Evolutionary conservation across 2,113 vertebrate species (phyloP).

Genomic region (Peucedramus taeniatus): DNA sequence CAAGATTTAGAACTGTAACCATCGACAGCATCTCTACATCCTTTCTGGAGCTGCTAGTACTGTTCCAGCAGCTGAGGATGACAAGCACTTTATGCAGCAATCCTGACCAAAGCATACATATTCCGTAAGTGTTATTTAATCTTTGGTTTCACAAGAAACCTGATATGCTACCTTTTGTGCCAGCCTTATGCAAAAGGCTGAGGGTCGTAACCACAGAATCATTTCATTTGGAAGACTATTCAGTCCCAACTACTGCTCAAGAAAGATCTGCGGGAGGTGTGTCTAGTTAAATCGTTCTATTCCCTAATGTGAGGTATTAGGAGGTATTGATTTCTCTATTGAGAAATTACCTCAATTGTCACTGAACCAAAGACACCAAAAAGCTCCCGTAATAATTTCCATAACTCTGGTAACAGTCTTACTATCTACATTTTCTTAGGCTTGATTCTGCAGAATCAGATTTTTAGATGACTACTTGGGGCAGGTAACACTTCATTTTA

Average conservation of each 20-base stretch:
- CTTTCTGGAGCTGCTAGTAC: neutral
- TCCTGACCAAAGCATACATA: neutral
- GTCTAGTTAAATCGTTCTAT: neutral
- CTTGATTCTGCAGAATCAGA: neutral
- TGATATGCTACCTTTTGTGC: neutral
- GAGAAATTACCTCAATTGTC: too few relatives aligned
- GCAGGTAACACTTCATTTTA: neutral
- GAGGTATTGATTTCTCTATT: neutral
- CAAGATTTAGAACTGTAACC: neutral
- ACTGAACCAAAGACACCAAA: neutral
- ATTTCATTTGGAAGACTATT: neutral
- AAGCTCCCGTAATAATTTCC: neutral
- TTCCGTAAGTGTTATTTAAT: neutral
- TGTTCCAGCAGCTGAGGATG: neutral
- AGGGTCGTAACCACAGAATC: neutral
- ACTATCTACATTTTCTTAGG: neutral
- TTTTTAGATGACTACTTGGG: neutral
- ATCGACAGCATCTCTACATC: neutral
- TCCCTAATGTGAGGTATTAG: neutral
- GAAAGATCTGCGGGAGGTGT: neutral
- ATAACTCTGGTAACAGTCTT: neutral
- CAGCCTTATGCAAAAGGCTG: neutral
- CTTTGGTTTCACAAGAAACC: neutral
- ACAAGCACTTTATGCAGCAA: neutral
- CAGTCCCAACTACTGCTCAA: neutral